A percentile compares a stretch with the other conserved stretches of the same genome.
phyloP scores from a whole-genome alignment of 2,888 invertebrate genomes.

The Blera fallax region DNA sequence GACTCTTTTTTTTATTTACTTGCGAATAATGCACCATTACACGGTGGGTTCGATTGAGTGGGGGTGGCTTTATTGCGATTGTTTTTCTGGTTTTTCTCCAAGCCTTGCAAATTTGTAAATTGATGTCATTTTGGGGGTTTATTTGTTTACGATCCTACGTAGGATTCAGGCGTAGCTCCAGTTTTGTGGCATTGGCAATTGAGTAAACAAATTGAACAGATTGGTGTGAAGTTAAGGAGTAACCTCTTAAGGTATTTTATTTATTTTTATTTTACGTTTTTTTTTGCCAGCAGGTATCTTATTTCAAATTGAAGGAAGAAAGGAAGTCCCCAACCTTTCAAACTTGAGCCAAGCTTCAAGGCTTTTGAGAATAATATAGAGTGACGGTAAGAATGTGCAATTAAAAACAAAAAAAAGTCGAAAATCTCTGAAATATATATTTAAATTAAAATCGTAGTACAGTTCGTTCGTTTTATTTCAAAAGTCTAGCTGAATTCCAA shows the following conservation, averaged over 20 bases:
- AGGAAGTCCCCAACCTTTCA: no score
- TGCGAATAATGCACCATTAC: constrained; percentile 42
- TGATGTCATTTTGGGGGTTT: constrained; percentile 61
- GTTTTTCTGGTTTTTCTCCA: constrained; percentile 36
- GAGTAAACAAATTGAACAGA: background rate
- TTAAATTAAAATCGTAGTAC: no score
- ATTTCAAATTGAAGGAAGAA: background rate
- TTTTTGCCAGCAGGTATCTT: background rate
- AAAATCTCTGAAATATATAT: no score
- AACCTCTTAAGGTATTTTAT: background rate
- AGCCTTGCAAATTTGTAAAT: constrained; percentile 72
- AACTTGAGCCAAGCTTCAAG: no score
- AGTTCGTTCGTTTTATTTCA: no score
- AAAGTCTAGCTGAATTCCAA: no score
- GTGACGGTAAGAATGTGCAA: no score
- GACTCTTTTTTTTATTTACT: constrained; percentile 48
- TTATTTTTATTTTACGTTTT: background rate
- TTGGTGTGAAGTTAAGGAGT: background rate
- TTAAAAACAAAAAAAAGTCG: no score
- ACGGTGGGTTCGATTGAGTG: background rate
- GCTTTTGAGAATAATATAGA: no score
- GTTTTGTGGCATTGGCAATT: background rate
- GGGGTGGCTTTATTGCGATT: constrained; percentile 29
- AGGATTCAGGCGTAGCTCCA: background rate
- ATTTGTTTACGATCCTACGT: constrained; percentile 22